Percentiles rank a stretch among this genome's conserved stretches.
Conservation (phyloP, 2,888 invertebrate species). For the Argyra leucocephala region DNA sequence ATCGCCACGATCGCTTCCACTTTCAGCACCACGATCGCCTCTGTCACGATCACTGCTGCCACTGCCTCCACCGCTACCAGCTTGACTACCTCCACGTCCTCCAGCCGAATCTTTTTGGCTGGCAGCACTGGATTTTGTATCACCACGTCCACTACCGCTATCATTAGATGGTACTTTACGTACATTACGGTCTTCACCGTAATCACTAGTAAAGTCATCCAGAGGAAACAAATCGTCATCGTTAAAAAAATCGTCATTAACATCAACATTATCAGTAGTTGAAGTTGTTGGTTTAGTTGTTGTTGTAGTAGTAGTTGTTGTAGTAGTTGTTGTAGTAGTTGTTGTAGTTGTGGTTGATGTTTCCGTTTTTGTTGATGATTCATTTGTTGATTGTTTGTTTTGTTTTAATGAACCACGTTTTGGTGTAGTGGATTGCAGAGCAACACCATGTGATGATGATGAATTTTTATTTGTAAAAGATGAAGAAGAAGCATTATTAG, state of each 20-base stretch:
- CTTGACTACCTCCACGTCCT: conserved; percentile 20
- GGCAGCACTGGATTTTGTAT: conserved; percentile 23
- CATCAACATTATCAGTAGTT: conserved; percentile 25
- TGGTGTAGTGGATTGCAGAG: conserved; percentile 35
- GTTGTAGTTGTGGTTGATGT: conserved; percentile 36
- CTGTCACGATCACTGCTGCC: conserved; percentile 23
- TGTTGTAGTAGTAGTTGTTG: conserved; percentile 21
- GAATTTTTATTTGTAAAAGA: conserved; percentile 47
- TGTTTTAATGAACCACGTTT: conserved; percentile 39
- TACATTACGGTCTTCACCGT: conserved; percentile 41
- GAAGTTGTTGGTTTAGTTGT: conserved; percentile 11
- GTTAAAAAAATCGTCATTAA: conserved; percentile 26
- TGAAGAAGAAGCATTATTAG: conserved; percentile 51
- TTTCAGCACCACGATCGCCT: conserved; percentile 30
- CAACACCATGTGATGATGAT: conserved; percentile 40
- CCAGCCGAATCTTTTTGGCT: not conserved
- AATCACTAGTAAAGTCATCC: conserved; percentile 48
- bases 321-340: conserved; percentile 29
- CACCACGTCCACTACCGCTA: conserved; percentile 25
- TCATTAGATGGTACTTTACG: conserved; percentile 27
- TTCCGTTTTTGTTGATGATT: conserved; percentile 29
- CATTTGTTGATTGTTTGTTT: conserved; percentile 33
- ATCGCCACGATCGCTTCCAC: conserved; percentile 35
- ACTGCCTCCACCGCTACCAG: conserved; percentile 25
- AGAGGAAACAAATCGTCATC: conserved; percentile 26